Conservation (phyloP, 2,797 vertebrate genomes). For the Bothrops alternatus region DNA sequence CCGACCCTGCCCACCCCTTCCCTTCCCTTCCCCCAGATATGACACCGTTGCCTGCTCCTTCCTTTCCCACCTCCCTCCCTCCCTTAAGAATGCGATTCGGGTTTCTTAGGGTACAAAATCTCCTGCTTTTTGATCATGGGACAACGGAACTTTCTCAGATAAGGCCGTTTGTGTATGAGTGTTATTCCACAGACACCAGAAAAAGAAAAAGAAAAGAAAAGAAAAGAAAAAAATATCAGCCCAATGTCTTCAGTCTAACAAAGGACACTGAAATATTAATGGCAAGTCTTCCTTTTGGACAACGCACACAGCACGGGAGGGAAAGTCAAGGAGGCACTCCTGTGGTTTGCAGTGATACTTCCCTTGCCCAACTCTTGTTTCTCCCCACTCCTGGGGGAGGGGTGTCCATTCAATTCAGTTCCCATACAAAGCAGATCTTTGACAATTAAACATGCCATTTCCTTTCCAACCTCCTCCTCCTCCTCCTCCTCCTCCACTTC, state of each 20-base stretch:
- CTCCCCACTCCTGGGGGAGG: slow-evolving; percentile 27
- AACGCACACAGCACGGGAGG: slow-evolving; percentile 58
- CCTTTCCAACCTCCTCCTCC: slow-evolving; percentile 57
- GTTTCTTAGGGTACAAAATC: slow-evolving; percentile 35
- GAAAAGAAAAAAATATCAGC: slow-evolving; percentile 29
- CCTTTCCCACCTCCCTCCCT: slow-evolving; percentile 41
- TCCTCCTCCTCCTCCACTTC: slow-evolving; percentile 39
- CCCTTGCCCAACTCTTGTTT: slow-evolving; percentile 37
- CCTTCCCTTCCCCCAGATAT: slow-evolving; percentile 38
- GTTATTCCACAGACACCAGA: slow-evolving; percentile 58
- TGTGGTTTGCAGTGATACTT: slow-evolving; percentile 55
- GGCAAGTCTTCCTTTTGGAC: slow-evolving; percentile 51
- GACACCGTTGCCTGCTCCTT: slow-evolving; percentile 56
- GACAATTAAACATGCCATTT: slow-evolving; percentile 60
- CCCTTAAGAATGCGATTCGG: slow-evolving; percentile 40
- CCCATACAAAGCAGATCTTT: slow-evolving; percentile 61
- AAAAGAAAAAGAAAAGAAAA: background rate
- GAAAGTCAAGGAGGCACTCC: slow-evolving; percentile 59
- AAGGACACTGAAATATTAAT: slow-evolving; percentile 53
- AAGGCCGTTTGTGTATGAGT: slow-evolving; percentile 73
- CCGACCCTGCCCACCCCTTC: slow-evolving; percentile 39
- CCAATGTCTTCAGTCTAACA: slow-evolving; percentile 54
- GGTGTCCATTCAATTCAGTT: slow-evolving; percentile 49
- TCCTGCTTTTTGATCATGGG: slow-evolving; percentile 46
- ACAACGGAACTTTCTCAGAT: slow-evolving; percentile 66